These are phyloP conservation scores for Toxotes chatareus DNA, from an alignment of 2,113 vertebrate genomes.

Conservation along the genomic window DNA sequence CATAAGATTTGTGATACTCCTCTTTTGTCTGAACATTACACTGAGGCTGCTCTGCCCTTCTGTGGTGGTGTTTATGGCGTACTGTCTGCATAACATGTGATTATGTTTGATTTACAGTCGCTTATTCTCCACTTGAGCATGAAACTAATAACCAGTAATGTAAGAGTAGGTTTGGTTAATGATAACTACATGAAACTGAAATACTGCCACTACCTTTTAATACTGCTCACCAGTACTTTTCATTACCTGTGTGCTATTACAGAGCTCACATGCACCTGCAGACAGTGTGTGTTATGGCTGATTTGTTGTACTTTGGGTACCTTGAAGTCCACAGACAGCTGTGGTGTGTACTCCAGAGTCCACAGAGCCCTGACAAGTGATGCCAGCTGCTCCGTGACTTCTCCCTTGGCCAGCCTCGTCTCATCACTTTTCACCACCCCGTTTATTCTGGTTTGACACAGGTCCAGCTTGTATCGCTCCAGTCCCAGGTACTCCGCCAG, in stretches of 20 bases:
- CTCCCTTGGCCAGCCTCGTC: slow-evolving; percentile 65
- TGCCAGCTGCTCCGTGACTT: slow-evolving; percentile 92
- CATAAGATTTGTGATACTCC: neutral
- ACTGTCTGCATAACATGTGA: slow-evolving; percentile 30
- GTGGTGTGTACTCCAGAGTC: slow-evolving; percentile 93
- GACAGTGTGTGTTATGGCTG: neutral
- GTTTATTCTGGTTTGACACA: slow-evolving; percentile 62
- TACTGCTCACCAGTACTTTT: neutral
- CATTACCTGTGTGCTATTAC: neutral
- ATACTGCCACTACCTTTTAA: neutral
- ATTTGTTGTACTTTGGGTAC: slow-evolving; percentile 68
- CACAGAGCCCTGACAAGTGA: slow-evolving; percentile 91
- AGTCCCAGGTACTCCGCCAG: slow-evolving; percentile 92
- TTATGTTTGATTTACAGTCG: slow-evolving; percentile 27
- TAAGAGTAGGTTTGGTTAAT: neutral
- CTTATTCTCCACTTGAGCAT: neutral
- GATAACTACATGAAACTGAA: neutral
- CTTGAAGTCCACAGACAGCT: slow-evolving; percentile 95
- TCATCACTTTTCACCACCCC: slow-evolving; percentile 63
- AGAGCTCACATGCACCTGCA: slow-evolving; percentile 7
- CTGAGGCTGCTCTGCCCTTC: neutral
- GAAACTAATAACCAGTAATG: neutral
- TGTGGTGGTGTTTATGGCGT: neutral
- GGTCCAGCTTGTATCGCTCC: slow-evolving; percentile 85
- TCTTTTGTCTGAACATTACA: slow-evolving; percentile 2